Base-by-base conservation (phyloP, 2,113 vertebrate genomes). In the Pteronura brasiliensis region DNA sequence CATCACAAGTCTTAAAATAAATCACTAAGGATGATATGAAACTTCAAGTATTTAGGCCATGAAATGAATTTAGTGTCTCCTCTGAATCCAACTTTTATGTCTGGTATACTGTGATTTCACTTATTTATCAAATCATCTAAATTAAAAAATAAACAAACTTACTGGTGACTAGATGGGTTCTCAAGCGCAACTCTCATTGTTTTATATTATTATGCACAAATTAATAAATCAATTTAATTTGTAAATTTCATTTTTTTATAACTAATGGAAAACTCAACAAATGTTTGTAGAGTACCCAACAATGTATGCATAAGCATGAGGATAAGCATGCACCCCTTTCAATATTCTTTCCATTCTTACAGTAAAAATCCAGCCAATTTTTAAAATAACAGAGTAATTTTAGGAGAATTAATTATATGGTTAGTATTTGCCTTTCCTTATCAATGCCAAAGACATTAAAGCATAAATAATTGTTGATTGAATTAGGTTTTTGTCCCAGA, bases 41-140 rank as follows among this genome's bases (percentile, higher is more conserved):
- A 55, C 92, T 96, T 97, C 39, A 95, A 95, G 59, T 98, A 88
- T 88, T 97, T 95, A 67, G 44, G 0, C 27, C 11, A 49, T 23
- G 21, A 81, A 65, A 44, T 83, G 21, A 59, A 61, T 52, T 79
- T 14, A 90, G 12, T 29, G 5, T 95, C 84, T 95, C 49, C 81
- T 96, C 55, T 88, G 76, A 96, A 97, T 83, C 14, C 74, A 93
- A 31, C 27, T 97, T 97, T 94, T 92, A 12, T 49, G 23, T 92
- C 34, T 74, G 34, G 63, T 31, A 36, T 59, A 34, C 87, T 97
- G 42, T 93, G 55, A 18, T 15, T 97, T 98, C 88, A 90, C 20
- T 94, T 93, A 27, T 79, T 95, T 85, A 98, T 47, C 0, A 77
- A 23, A 71, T 7, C 44, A 83, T 82, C 13, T 67, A 93, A 95